Base-by-base conservation (phyloP, 2,797 vertebrate genomes). In the Monodelphis domestica region DNA sequence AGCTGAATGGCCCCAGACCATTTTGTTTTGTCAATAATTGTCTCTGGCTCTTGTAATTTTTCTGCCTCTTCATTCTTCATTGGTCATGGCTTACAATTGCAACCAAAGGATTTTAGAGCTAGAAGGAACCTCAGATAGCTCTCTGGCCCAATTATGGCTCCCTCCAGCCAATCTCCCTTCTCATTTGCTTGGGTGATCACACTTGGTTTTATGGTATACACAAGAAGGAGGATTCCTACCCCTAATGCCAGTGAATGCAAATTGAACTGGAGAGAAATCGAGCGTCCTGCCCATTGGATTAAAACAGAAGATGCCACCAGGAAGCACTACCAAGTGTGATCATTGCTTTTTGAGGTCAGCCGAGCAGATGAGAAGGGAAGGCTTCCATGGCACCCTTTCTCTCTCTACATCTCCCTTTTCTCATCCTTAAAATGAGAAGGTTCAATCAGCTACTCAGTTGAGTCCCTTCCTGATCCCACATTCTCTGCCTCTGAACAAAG, bases 401-500 rank as follows among this genome's bases (percentile, higher is more conserved):
- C 9, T 93, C 84, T 29, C n/a, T 90, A 38, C 12, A 24, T 57
- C 95, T 92, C 63, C 53, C 3, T 38, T 93, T 84, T 93, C 92
- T 94, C 63, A 29, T 90, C 5, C 91, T 28, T 94, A 59, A 92
- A 96, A 89, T 54, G 91, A 91, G 7, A 14, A 38, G 5, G 6
- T 11, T 94, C 52, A 89, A 87, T 38, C 30, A 94, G 54, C 54
- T 63, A 50, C 45, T 45, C 7, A 28, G 24, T 50, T 84, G 26
- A 84, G 9, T 4, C 38, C 24, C 70, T 84, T 45, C 70, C 33
- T n/a, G 14, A n/a, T n/a, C 14, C 59, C 5, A n/a, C 30, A n/a
- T 63, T 38, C 33, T 78, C 70, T 92, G 91, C 89, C 88, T 95
- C 70, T 91, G 28, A 93, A 84, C 91, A 94, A 95, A 92, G 51